Base-by-base conservation (phyloP, 2,888 invertebrate genomes). In the Cenopis cana region DNA sequence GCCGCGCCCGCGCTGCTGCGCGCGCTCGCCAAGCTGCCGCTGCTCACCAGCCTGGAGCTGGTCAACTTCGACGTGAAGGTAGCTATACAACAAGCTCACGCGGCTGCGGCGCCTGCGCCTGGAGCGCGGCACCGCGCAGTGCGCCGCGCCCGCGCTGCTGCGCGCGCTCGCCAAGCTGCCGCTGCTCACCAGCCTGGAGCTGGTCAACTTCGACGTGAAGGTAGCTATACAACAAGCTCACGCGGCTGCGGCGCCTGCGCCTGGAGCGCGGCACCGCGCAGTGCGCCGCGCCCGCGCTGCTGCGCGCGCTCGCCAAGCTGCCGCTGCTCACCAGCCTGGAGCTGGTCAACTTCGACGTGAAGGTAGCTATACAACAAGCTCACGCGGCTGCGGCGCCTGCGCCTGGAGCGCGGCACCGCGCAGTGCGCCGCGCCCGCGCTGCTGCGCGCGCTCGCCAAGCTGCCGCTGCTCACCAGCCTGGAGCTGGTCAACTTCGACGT, bases 141-240 rank as follows among this genome's bases (percentile, higher is more conserved):
- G 94, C 77, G 95, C 95, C 18, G 95, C 95, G 67, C 95, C 96
- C 66, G 95, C 95, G 74, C 94, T 97, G 65, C 91, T 97, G 77
- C 94, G 95, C 9, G 95, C 96, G 2, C 94, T 97, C 3, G 94
- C 96, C 54, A 89, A 91, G 64, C 92, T 97, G 82, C 94, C 95
- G 59, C 91, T 91, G 64, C 90, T 98, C 4, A 94, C 94, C 54
- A 95, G 96, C 78, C 89, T 97, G 64, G 97, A 98, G 85, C 93
- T 98, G 61, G 96, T 98, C 56, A 97, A 98, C 86, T 96, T 97
- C 75, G 97, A 97, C 81, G 95, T 97, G 12, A 96, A 96, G 83
- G 93, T 87, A 17, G 18, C 68, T 38, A 4, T 24, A 24, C 69
- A 91, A 94, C 0, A 94, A 94, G 64, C 89, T 97, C 68, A 84